Percentiles rank a stretch among this genome's conserved stretches.
Conservation (phyloP, 2,797 vertebrate genomes). For the Rhincodon typus region DNA sequence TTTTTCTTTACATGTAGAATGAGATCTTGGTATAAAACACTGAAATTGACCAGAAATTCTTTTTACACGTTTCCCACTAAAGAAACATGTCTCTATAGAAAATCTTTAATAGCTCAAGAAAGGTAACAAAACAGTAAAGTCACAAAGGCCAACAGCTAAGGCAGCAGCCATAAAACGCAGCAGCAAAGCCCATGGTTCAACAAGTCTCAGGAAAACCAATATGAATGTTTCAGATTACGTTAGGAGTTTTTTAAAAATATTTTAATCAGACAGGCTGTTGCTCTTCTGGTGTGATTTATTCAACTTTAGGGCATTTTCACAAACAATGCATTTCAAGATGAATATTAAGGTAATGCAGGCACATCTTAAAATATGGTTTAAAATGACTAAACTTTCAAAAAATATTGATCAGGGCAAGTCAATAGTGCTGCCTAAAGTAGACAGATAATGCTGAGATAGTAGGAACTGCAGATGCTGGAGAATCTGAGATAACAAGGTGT, state of each 20-base stretch:
- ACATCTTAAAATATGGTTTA: background rate
- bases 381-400: background rate
- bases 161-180: background rate
- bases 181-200: background rate
- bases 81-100: background rate
- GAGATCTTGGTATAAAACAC: background rate
- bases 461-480: too few relatives aligned
- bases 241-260: background rate
- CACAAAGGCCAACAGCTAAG: background rate
- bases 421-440: background rate
- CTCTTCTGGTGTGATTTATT: background rate
- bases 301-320: background rate
- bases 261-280: background rate
- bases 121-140: constrained; percentile 7
- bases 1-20: background rate
- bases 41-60: constrained; percentile 2
- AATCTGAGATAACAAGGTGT: too few relatives aligned
- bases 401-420: background rate
- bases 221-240: background rate
- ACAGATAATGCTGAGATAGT: background rate
- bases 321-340: background rate
- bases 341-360: background rate
- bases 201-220: background rate
- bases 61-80: background rate
- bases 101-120: background rate